Percentiles rank a stretch among this genome's conserved stretches.
Conservation (phyloP, 1,140 invertebrate species). For the Drosophila persimilis region DNA sequence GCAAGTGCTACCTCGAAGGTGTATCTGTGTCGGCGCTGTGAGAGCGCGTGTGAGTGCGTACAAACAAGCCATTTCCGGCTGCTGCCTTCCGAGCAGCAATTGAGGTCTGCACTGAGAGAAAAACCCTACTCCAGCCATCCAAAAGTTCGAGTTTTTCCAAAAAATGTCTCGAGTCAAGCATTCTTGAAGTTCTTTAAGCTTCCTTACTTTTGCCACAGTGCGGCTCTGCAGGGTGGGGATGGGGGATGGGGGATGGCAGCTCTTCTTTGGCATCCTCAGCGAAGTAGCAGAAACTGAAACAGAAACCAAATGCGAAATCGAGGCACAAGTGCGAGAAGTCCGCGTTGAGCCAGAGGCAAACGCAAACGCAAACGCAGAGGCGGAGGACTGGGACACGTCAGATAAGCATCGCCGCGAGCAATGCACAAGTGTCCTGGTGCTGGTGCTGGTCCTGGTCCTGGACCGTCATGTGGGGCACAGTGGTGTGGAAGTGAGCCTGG, state of each 20-base stretch:
- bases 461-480: no score
- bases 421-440: constrained; percentile 13
- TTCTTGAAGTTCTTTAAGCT: not conserved
- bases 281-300: constrained; percentile 1
- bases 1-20: constrained; percentile 21
- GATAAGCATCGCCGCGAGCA: constrained; percentile 26
- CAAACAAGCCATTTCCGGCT: constrained; percentile 43
- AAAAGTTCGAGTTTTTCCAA: not conserved
- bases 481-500: no score
- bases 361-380: no score
- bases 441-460: not conserved
- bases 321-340: no score
- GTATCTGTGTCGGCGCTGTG: constrained; percentile 8
- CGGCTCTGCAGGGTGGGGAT: no score
- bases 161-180: no score
- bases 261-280: no score
- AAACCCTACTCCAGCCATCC: no score
- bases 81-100: constrained; percentile 8
- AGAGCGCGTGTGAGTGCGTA: constrained; percentile 4
- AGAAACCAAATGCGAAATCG: no score
- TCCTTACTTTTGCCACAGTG: not conserved
- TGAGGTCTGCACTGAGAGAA: no score
- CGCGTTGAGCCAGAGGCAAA: no score
- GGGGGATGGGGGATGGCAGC: no score
- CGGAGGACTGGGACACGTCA: not conserved